Conservation (phyloP, 2,888 invertebrate genomes). For the Eristalis tenax region DNA sequence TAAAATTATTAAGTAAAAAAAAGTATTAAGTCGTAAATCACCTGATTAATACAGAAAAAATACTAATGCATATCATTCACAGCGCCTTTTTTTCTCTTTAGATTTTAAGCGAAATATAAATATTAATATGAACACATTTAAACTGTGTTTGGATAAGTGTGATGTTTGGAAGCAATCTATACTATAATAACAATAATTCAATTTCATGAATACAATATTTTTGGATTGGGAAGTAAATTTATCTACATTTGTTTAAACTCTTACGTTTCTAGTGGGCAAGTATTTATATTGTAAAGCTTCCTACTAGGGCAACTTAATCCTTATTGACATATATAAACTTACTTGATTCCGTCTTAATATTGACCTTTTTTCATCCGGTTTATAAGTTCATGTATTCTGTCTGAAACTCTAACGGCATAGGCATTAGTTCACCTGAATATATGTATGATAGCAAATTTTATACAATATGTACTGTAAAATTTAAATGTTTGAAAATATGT, state of each 20-base stretch:
- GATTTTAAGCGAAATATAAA: constrained; percentile 60
- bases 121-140: constrained; percentile 29
- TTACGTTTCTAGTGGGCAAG: too few relatives aligned
- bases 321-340: not conserved
- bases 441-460: too few relatives aligned
- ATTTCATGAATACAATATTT: constrained; percentile 17
- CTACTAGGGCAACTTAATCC: not conserved
- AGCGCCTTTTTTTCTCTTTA: constrained; percentile 79
- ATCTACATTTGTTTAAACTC: too few relatives aligned
- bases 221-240: not conserved
- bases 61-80: constrained; percentile 80
- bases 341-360: too few relatives aligned
- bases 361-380: too few relatives aligned
- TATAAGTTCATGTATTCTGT: not conserved
- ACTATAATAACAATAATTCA: constrained; percentile 38
- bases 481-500: constrained; percentile 29
- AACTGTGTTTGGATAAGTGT: constrained; percentile 34
- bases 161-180: constrained; percentile 64
- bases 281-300: not conserved
- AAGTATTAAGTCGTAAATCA: constrained; percentile 35
- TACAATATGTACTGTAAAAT: not conserved
- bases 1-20: constrained; percentile 49
- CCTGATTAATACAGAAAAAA: constrained; percentile 69
- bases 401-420: not conserved
- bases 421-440: too few relatives aligned